Evolutionary conservation across 1,140 invertebrate species (phyloP).

Genomic region (Penaeus chinensis): DNA sequence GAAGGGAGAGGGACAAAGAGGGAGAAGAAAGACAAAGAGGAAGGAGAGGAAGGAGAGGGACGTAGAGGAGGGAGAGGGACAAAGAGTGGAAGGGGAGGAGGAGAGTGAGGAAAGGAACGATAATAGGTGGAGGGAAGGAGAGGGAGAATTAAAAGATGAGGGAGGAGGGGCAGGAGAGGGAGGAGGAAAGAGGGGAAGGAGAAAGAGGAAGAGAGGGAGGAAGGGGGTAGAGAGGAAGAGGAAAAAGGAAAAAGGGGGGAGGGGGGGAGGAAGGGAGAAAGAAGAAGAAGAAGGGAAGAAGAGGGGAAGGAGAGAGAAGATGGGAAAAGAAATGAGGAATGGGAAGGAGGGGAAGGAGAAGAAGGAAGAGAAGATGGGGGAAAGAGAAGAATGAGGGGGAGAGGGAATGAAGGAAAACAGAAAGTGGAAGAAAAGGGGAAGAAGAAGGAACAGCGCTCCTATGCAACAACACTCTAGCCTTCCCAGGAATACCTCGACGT

Average conservation of each 20-base stretch:
- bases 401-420: neutral
- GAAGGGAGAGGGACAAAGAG: neutral
- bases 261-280: slow-evolving; percentile 6
- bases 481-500: too few species aligned
- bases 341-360: neutral
- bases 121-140: slow-evolving; percentile 14
- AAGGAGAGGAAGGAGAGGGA: neutral
- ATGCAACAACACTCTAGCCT: too few species aligned
- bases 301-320: neutral
- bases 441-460: too few species aligned
- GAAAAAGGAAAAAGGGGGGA: slow-evolving; percentile 1
- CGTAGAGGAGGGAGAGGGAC: neutral
- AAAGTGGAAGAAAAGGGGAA: neutral
- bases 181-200: neutral
- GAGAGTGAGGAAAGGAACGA: neutral
- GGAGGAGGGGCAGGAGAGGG: neutral
- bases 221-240: slow-evolving; percentile 8
- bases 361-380: neutral
- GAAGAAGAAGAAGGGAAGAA: neutral
- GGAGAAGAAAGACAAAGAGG: neutral
- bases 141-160: neutral
- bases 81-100: slow-evolving; percentile 2
- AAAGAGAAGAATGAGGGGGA: neutral
- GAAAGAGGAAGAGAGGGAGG: neutral
- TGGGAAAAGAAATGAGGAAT: neutral